Conservation (phyloP, 2,888 invertebrate species). For the Tetranychus piercei region DNA sequence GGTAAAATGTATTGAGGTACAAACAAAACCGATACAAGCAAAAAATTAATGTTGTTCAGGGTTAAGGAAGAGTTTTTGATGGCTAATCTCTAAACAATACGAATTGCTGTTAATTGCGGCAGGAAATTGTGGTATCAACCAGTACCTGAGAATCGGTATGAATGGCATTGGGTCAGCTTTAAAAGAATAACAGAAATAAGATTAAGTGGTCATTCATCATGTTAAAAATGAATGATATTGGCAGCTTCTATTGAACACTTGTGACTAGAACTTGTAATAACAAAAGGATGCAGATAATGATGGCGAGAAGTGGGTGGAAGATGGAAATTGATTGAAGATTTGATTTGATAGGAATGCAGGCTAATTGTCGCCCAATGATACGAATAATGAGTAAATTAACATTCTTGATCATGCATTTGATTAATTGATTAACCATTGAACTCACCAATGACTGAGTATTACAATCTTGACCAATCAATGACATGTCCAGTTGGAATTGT, state of each 20-base stretch:
- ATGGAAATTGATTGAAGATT: neutral
- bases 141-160: neutral
- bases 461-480: conserved; percentile 82
- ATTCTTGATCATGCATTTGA: neutral
- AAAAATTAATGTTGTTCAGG: neutral
- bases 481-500: conserved; percentile 70
- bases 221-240: neutral
- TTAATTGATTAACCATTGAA: neutral
- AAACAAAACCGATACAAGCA: neutral
- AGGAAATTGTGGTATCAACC: conserved; percentile 1
- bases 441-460: conserved; percentile 86
- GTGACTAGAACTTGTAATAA: neutral
- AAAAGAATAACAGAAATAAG: neutral
- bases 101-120: conserved; percentile 1
- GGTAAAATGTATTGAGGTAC: neutral
- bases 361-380: too few relatives aligned
- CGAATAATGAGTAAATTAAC: conserved; percentile 1
- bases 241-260: neutral
- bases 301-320: conserved; percentile 3
- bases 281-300: neutral
- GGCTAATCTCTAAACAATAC: neutral
- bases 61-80: neutral
- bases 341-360: too few relatives aligned
- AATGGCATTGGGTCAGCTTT: conserved; percentile 1
- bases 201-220: neutral